Evolutionary conservation across 2,797 vertebrate species (phyloP).

Genomic region (Galago senegalensis): DNA sequence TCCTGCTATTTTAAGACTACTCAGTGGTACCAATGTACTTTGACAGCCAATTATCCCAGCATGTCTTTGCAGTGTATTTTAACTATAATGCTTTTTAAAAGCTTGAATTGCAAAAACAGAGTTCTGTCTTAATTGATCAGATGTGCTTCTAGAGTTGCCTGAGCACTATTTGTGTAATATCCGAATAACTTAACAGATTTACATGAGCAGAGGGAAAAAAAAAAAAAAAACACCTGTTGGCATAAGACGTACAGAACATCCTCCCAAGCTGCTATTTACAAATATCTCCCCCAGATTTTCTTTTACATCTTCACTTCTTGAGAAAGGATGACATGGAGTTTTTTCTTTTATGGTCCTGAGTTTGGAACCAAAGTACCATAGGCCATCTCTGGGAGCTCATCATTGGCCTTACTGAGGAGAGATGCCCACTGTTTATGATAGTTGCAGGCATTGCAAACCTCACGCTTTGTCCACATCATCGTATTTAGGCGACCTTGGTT

Average conservation of each 20-base stretch:
- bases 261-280: neutral
- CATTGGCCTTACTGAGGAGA: neutral
- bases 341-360: neutral
- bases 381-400: neutral
- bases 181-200: constrained; percentile 54
- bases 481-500: constrained; percentile 3
- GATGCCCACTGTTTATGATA: neutral
- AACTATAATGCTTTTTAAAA: constrained; percentile 83
- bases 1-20: constrained; percentile 85
- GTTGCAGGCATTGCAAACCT: constrained; percentile 17
- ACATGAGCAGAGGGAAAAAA: neutral
- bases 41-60: constrained; percentile 84
- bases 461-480: neutral
- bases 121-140: constrained; percentile 78
- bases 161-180: constrained; percentile 65
- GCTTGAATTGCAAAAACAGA: constrained; percentile 75
- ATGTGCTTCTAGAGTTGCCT: constrained; percentile 61
- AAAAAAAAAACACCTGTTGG: constrained; percentile 48
- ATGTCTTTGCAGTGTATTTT: constrained; percentile 79
- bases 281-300: neutral
- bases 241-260: neutral
- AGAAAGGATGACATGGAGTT: neutral
- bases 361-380: neutral
- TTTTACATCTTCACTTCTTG: neutral
- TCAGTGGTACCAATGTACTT: constrained; percentile 78